Evolutionary conservation across 2,797 vertebrate species (phyloP).

Genomic region (Sebastiscus tertius): DNA sequence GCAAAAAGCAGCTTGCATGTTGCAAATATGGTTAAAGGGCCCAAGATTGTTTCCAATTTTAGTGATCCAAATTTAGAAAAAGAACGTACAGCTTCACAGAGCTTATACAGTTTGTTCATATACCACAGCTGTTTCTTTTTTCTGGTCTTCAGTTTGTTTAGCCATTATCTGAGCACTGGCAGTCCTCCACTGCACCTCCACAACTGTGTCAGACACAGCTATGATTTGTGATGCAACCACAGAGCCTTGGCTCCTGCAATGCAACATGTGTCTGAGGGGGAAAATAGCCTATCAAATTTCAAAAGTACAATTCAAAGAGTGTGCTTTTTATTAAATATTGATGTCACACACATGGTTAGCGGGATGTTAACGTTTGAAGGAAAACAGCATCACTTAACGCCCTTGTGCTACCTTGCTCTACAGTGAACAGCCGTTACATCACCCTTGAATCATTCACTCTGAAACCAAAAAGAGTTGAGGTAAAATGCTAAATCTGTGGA

Average conservation of each 20-base stretch:
- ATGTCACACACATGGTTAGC: constrained; percentile 59
- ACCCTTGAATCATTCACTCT: constrained; percentile 72
- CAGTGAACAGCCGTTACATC: constrained; percentile 74
- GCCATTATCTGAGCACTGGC: constrained; percentile 21
- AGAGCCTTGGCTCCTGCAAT: constrained; percentile 33
- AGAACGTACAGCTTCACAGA: not conserved
- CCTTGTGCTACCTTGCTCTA: constrained; percentile 63
- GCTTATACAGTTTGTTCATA: not conserved
- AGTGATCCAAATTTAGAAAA: not conserved
- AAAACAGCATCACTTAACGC: constrained; percentile 52
- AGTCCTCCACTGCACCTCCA: constrained; percentile 1
- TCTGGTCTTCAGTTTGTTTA: constrained; percentile 27
- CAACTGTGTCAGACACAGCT: constrained; percentile 11
- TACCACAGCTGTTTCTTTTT: not conserved
- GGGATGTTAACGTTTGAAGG: constrained; percentile 53
- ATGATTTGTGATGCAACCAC: constrained; percentile 48
- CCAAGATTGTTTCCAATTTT: not conserved
- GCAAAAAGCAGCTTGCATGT: not conserved
- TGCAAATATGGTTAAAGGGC: constrained; percentile 1
- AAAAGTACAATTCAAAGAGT: constrained; percentile 62
- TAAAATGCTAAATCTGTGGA: constrained; percentile 67
- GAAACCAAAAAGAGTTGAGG: constrained; percentile 57
- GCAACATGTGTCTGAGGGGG: constrained; percentile 49
- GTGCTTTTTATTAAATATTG: constrained; percentile 66
- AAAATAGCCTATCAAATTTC: constrained; percentile 51